Percentiles rank a stretch among this genome's conserved stretches.
Conservation (phyloP, 2,797 vertebrate genomes). For the Chromis chromis region DNA sequence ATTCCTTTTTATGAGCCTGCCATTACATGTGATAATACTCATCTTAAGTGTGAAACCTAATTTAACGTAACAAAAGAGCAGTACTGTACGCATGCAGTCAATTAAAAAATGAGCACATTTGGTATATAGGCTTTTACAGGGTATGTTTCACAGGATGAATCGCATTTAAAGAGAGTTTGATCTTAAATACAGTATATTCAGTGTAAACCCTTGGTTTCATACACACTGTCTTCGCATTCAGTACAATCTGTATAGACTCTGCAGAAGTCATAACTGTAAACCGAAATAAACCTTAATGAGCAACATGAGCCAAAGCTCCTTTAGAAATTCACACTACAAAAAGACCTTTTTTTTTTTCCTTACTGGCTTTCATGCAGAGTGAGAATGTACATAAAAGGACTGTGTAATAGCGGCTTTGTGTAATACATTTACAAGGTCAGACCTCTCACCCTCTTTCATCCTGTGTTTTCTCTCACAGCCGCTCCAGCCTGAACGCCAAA, state of each 20-base stretch:
- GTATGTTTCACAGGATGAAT: slow-evolving; percentile 1
- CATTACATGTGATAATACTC: neutral
- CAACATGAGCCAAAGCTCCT: neutral
- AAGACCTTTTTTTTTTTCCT: neutral
- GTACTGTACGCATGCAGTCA: neutral
- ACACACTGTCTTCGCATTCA: neutral
- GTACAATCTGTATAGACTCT: neutral
- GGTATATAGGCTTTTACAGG: neutral
- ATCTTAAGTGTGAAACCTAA: slow-evolving; percentile 12
- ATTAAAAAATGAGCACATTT: neutral
- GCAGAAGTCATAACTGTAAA: slow-evolving; percentile 1
- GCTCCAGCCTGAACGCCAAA: slow-evolving; percentile 98
- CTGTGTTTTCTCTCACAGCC: slow-evolving; percentile 79
- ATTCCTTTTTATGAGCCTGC: neutral
- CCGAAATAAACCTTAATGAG: slow-evolving; percentile 9
- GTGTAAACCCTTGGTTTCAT: neutral
- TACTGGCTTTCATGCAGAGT: slow-evolving; percentile 6
- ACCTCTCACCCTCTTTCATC: slow-evolving; percentile 50
- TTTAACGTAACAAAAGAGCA: neutral
- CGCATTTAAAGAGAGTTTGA: neutral
- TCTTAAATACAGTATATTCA: neutral
- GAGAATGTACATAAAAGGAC: slow-evolving; percentile 13
- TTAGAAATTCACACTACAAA: slow-evolving; percentile 4
- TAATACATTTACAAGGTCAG: slow-evolving; percentile 41
- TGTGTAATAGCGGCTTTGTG: slow-evolving; percentile 34